Evolutionary conservation across 2,113 vertebrate species (phyloP).

Genomic region (Urocynchramus pylzowi): DNA sequence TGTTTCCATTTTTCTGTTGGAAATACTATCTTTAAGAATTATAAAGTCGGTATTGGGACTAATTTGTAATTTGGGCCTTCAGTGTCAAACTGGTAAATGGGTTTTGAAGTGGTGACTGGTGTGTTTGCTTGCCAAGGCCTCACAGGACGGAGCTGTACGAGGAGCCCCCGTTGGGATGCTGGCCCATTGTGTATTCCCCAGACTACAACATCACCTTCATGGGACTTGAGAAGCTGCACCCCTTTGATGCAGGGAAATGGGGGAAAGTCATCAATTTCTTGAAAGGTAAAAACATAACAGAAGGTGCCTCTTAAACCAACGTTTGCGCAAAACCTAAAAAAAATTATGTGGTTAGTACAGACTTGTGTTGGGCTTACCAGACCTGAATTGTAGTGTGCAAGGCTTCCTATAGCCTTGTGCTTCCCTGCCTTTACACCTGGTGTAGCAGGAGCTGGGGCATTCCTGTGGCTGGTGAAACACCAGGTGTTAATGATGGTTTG

Average conservation of each 20-base stretch:
- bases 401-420: neutral
- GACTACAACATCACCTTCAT: constrained; percentile 96
- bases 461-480: neutral
- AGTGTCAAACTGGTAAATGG: neutral
- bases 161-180: constrained; percentile 70
- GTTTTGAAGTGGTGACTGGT: neutral
- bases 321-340: neutral
- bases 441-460: neutral
- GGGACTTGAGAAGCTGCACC: constrained; percentile 94
- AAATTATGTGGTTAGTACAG: neutral
- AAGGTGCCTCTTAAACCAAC: neutral
- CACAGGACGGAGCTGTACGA: constrained; percentile 82
- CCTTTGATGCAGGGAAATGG: constrained; percentile 95
- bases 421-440: neutral
- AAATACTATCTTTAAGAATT: neutral
- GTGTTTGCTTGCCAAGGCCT: constrained; percentile 67
- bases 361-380: neutral
- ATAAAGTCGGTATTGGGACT: neutral
- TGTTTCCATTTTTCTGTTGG: neutral
- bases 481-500: neutral
- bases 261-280: constrained; percentile 91
- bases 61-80: neutral
- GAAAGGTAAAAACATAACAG: constrained; percentile 79
- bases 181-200: constrained; percentile 91
- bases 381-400: neutral